Base-by-base conservation (phyloP, 23 tunicate genomes). In the Halocynthia aurantium region DNA sequence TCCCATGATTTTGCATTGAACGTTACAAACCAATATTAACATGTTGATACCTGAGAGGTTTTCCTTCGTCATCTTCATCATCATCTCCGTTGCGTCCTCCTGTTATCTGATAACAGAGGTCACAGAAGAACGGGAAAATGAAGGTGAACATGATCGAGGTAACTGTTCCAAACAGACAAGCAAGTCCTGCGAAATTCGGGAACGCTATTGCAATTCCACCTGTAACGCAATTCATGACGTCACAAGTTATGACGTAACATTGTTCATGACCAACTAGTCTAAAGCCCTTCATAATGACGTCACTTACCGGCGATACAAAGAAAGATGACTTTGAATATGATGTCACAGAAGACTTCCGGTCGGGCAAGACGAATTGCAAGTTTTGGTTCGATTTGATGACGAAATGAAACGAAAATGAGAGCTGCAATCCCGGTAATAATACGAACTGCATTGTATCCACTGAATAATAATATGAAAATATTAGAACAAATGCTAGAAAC, bases 331-430 rank as follows among this genome's bases (percentile, higher is more conserved):
- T 74, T 74, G 63, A 74, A 74, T 10, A 54, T 50, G n/a, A 74
- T 53, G 63, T 74, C 78, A 18, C 78, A 74, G 19, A 74, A 10
- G n/a, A 74, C 22, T 64, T 74, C 78, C 5, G 78, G 50, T 50
- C 50, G 6, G 2, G 78, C 55, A 12, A 74, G 31, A 9, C 62
- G 61, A 8, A 21, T 10, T 19, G 78, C 55, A 8, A 74, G 31
- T 56, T n/a, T 53, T 4, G 78, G 78, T 17, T 74, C 78, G 78
- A 74, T 74, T n/a, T 74, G 78, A 53, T 74, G 78, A 22, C 78
- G 78, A 64, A 74, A 74, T 15, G 78, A 53, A 13, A 74, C 64
- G 78, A 74, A 74, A 0, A 74, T 18, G 11, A 74, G 22, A 8
- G 78, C 78, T n/a, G 19, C 22, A 10, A 53, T 51, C 0, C 40